A percentile compares a stretch with the other conserved stretches of the same genome.
Conservation (phyloP, 2,113 vertebrate species). For the Dipodomys stephensi region DNA sequence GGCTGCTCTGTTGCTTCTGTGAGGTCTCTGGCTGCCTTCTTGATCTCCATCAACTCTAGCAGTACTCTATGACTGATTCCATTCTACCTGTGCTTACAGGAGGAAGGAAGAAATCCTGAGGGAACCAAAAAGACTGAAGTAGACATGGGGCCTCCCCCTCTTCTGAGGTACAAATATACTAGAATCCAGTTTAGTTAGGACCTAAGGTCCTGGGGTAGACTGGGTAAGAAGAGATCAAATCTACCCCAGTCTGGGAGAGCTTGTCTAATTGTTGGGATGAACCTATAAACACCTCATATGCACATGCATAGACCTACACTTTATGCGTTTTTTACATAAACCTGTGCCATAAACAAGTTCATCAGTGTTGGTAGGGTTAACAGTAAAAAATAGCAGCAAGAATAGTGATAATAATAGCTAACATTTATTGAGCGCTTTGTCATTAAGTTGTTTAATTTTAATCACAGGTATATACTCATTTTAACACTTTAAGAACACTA, state of each 20-base stretch:
- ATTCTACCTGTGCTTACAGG: slow-evolving; percentile 58
- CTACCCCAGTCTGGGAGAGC: background rate
- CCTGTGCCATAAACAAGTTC: background rate
- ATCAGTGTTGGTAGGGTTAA: background rate
- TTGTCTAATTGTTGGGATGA: background rate
- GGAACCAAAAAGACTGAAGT: background rate
- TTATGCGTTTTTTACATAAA: background rate
- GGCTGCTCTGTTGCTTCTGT: background rate
- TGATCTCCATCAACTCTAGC: background rate
- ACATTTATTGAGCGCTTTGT: background rate
- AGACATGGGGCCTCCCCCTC: background rate
- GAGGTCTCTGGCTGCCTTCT: background rate
- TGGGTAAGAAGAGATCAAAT: background rate
- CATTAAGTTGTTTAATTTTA: slow-evolving; percentile 36
- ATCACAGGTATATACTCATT: background rate
- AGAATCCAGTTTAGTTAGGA: background rate
- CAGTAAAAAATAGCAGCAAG: background rate
- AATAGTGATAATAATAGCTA: background rate
- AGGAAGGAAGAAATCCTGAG: slow-evolving; percentile 32
- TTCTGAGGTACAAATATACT: slow-evolving; percentile 26
- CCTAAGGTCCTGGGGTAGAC: background rate
- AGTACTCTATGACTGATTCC: background rate
- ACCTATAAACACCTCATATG: background rate
- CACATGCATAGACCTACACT: background rate
- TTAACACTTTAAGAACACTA: slow-evolving; percentile 18